A percentile compares a stretch with the other conserved stretches of the same genome.
phyloP scores from a whole-genome alignment of 2,113 vertebrate genomes.

The Cariama cristata region DNA sequence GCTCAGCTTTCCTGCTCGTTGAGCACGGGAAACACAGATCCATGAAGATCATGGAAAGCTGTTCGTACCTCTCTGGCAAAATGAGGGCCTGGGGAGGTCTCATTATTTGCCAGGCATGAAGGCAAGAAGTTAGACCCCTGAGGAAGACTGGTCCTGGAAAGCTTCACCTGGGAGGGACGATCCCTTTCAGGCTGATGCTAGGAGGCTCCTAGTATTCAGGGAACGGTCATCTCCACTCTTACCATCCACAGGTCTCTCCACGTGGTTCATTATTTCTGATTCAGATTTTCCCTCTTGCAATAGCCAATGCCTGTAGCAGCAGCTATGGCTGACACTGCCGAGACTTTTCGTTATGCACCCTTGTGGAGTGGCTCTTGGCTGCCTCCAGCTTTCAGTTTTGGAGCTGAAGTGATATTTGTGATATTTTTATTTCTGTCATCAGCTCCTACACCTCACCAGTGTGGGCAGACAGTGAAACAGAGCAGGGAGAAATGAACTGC shows the following conservation, averaged over 20 bases:
- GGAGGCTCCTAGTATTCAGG: background rate
- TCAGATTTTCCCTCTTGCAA: background rate
- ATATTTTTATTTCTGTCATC: background rate
- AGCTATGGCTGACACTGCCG: fast-evolving
- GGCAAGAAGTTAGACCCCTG: background rate
- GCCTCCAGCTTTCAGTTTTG: background rate
- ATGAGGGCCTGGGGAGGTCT: background rate
- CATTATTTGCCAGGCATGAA: background rate
- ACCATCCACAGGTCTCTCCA: background rate
- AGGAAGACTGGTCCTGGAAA: background rate
- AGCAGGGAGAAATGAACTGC: background rate
- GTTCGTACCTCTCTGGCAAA: background rate
- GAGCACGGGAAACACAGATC: background rate
- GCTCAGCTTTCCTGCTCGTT: background rate
- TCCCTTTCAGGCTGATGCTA: background rate
- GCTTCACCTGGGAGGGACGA: background rate
- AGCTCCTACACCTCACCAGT: background rate
- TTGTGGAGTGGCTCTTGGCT: background rate
- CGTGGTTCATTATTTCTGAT: background rate
- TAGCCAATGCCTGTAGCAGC: background rate
- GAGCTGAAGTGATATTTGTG: background rate
- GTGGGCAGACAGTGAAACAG: background rate
- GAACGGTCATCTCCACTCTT: background rate
- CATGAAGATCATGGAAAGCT: background rate
- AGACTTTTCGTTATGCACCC: background rate